Conservation (phyloP, 2,888 invertebrate species). For the Flexamia atlantica region DNA sequence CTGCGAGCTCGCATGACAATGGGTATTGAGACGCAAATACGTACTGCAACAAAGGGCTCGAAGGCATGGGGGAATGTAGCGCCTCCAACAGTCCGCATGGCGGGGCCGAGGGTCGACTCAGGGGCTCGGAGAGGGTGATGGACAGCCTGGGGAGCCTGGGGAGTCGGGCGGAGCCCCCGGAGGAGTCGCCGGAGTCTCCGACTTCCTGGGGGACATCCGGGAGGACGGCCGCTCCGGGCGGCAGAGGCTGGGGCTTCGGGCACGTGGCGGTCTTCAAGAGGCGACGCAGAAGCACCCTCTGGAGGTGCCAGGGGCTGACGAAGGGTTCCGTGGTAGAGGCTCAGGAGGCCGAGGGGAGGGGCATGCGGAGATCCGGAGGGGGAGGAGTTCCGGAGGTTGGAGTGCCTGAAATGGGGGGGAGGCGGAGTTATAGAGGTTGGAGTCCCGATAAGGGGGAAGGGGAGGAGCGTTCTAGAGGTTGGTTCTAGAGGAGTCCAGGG, state of each 20-base stretch:
- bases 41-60: conserved; percentile 34
- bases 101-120: background rate
- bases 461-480: background rate
- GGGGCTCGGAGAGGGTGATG: conserved; percentile 2
- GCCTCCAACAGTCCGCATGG: background rate
- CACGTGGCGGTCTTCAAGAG: conserved; percentile 26
- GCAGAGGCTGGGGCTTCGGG: conserved; percentile 2
- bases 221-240: conserved; percentile 4
- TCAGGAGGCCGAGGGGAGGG: background rate
- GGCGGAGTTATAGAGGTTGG: too few relatives aligned
- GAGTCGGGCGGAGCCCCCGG: background rate
- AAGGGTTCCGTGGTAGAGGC: conserved; percentile 41
- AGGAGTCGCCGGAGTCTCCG: background rate
- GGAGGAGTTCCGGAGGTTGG: too few relatives aligned
- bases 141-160: background rate
- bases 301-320: conserved; percentile 19
- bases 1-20: conserved; percentile 39
- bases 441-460: too few relatives aligned
- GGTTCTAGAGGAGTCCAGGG: too few relatives aligned
- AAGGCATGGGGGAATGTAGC: conserved; percentile 29
- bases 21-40: conserved; percentile 6
- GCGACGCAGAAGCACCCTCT: conserved; percentile 31
- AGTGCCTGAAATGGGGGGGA: too few relatives aligned
- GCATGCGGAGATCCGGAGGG: background rate
- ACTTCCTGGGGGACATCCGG: background rate